Percentiles rank a stretch among this genome's conserved stretches.
These are phyloP conservation scores for Sogatella furcifera DNA, from an alignment of 1,140 invertebrate species.

Conservation along the genomic window DNA sequence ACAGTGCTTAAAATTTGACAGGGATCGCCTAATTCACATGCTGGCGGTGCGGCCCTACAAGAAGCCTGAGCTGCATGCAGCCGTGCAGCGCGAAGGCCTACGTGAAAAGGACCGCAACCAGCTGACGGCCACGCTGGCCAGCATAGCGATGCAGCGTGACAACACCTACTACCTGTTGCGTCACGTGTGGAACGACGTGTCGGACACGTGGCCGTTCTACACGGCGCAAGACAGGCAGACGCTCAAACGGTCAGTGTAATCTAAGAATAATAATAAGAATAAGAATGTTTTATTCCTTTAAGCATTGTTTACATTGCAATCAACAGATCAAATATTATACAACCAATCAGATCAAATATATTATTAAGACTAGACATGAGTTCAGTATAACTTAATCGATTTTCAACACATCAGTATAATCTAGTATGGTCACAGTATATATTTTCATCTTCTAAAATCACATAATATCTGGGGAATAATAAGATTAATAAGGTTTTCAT, in stretches of 20 bases:
- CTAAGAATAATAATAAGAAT: not conserved
- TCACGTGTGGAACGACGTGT: constrained; percentile 83
- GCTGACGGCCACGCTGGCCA: constrained; percentile 55
- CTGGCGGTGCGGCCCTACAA: constrained; percentile 85
- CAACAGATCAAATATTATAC: too few relatives aligned
- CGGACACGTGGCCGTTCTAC: constrained; percentile 90
- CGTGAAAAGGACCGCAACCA: constrained; percentile 67
- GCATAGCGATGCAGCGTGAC: constrained; percentile 68
- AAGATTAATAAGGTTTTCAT: too few relatives aligned
- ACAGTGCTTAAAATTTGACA: too few relatives aligned
- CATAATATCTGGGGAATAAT: too few relatives aligned
- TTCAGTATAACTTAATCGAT: too few relatives aligned
- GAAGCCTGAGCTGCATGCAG: constrained; percentile 69
- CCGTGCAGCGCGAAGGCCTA: constrained; percentile 63
- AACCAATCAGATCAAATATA: too few relatives aligned
- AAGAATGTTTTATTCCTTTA: too few relatives aligned
- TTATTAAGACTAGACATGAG: too few relatives aligned
- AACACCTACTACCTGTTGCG: constrained; percentile 79
- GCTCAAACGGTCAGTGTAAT: constrained; percentile 54
- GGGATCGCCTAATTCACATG: constrained; percentile 85
- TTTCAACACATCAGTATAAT: too few relatives aligned
- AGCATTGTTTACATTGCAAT: too few relatives aligned
- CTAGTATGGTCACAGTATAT: too few relatives aligned
- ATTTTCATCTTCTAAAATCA: too few relatives aligned
- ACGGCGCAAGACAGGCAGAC: constrained; percentile 76